Percentiles rank a stretch among this genome's conserved stretches.
phyloP scores from a whole-genome alignment of 2,797 vertebrate genomes.

The Chrosomus eos region DNA sequence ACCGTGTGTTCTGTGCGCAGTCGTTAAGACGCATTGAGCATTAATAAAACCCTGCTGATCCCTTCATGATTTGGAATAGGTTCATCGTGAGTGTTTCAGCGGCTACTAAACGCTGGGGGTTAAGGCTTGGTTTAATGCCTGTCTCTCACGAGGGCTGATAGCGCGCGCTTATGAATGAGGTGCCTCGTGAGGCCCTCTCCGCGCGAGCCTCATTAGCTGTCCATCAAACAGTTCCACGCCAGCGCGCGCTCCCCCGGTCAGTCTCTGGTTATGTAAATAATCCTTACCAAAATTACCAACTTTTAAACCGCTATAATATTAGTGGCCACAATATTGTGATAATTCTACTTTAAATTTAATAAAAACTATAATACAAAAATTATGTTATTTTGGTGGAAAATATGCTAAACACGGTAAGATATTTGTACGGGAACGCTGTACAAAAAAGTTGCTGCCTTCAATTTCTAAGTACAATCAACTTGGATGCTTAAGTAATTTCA shows the following conservation, averaged over 20 bases:
- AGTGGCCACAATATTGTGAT: background rate
- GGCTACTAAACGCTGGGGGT: conserved; percentile 53
- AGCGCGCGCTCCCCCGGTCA: conserved; percentile 40
- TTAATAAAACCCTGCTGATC: conserved; percentile 33
- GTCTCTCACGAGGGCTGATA: conserved; percentile 68
- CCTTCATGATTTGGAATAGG: conserved; percentile 50
- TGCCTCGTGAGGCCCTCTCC: conserved; percentile 66
- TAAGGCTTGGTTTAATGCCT: conserved; percentile 63
- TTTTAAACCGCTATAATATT: background rate
- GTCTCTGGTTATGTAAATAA: conserved; percentile 60
- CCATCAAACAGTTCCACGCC: conserved; percentile 59
- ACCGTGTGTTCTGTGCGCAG: too few relatives aligned
- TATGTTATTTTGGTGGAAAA: too few relatives aligned
- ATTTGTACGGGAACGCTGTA: background rate
- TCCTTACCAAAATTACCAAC: background rate
- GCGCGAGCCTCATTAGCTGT: conserved; percentile 63
- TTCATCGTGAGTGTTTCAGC: conserved; percentile 44
- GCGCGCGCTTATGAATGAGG: conserved; percentile 73
- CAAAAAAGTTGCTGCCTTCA: too few relatives aligned
- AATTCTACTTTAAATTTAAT: background rate
- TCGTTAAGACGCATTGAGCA: conserved; percentile 1
- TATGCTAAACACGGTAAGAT: background rate
- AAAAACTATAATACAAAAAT: background rate
- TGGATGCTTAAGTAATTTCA: too few relatives aligned
- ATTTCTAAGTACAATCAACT: too few relatives aligned